phyloP scores from a whole-genome alignment of 1,140 invertebrate species.

The Dreissena polymorpha region DNA sequence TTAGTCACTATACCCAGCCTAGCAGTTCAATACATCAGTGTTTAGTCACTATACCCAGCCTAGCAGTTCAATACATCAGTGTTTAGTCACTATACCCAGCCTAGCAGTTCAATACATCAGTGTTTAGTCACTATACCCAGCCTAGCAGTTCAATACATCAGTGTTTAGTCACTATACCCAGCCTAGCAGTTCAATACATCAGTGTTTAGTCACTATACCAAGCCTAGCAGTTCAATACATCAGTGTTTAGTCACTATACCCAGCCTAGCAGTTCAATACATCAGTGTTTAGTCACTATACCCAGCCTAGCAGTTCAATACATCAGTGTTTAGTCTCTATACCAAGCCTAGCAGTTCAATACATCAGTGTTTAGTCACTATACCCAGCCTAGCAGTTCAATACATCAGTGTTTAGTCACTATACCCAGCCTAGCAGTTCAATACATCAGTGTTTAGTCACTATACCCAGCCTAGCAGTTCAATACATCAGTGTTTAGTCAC shows the following conservation, averaged over 20 bases:
- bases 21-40: too few relatives aligned
- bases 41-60: conserved; percentile 6
- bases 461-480: conserved; percentile 74
- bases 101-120: too few relatives aligned
- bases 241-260: conserved; percentile 73
- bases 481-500: conserved; percentile 59
- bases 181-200: too few relatives aligned
- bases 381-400: conserved; percentile 70
- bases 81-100: conserved; percentile 6
- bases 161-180: conserved; percentile 10
- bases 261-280: conserved; percentile 67
- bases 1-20: conserved; percentile 8
- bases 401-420: conserved; percentile 67
- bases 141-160: too few relatives aligned
- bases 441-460: conserved; percentile 59
- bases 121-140: conserved; percentile 8
- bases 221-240: too few relatives aligned
- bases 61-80: too few relatives aligned
- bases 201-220: conserved; percentile 6
- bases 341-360: conserved; percentile 70
- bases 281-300: conserved; percentile 72
- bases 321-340: conserved; percentile 69
- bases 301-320: conserved; percentile 68
- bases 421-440: conserved; percentile 72
- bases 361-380: conserved; percentile 69